phyloP scores from a whole-genome alignment of 2,888 invertebrate genomes.

The Leucophenga montana region DNA sequence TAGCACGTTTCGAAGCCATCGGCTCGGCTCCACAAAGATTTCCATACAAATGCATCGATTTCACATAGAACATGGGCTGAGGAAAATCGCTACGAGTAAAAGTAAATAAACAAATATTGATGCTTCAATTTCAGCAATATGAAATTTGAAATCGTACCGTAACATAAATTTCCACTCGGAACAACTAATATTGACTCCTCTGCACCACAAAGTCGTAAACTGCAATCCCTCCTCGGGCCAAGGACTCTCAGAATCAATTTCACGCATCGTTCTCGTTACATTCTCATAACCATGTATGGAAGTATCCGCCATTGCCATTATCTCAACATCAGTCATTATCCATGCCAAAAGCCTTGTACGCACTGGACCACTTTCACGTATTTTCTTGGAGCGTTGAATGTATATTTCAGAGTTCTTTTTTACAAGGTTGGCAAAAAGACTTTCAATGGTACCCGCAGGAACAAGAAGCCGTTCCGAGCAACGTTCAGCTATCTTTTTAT shows the following conservation, averaged over 20 bases:
- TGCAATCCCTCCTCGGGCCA: conserved; percentile 93
- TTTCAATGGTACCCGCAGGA: conserved; percentile 90
- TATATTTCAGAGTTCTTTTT: conserved; percentile 97
- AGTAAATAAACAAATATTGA: not conserved
- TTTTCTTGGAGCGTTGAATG: conserved; percentile 87
- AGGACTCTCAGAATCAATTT: conserved; percentile 91
- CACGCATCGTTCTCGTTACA: conserved; percentile 82
- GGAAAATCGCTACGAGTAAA: conserved; percentile 85
- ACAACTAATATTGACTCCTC: conserved; percentile 86
- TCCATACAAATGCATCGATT: conserved; percentile 90
- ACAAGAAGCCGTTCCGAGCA: conserved; percentile 85
- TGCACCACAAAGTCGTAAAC: conserved; percentile 94
- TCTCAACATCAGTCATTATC: conserved; percentile 80
- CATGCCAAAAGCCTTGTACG: conserved; percentile 89
- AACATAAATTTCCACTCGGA: conserved; percentile 90
- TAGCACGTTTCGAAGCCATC: conserved; percentile 79
- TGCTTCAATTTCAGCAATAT: no score
- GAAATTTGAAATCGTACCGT: conserved; percentile 63
- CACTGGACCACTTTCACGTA: conserved; percentile 76
- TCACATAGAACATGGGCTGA: conserved; percentile 90
- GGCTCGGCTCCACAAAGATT: conserved; percentile 93
- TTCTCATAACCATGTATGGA: conserved; percentile 87
- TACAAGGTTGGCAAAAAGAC: conserved; percentile 88
- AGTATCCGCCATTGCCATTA: conserved; percentile 88
- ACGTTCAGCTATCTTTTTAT: conserved; percentile 88